Conservation (phyloP, 2,797 vertebrate genomes). For the Ptychadena robeensis region DNA sequence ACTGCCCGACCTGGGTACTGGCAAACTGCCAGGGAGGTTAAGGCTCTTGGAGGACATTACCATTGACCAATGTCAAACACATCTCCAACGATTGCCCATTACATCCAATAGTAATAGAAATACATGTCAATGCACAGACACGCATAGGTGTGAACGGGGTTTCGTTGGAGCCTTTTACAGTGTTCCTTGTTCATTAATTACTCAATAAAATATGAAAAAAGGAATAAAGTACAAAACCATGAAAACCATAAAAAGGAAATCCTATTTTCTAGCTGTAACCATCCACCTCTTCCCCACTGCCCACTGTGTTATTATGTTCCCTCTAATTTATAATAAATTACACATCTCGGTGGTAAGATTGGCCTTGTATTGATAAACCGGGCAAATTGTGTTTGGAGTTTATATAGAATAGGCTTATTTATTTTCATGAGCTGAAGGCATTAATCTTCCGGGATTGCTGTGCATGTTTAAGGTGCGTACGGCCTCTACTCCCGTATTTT, state of each 20-base stretch:
- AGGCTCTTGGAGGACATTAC: no score
- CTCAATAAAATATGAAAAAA: neutral
- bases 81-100: no score
- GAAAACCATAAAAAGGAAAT: neutral
- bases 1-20: no score
- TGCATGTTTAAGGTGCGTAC: slow-evolving; percentile 21
- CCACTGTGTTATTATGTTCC: neutral
- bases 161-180: no score
- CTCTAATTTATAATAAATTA: slow-evolving; percentile 55
- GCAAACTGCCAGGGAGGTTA: no score
- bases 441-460: slow-evolving; percentile 36
- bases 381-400: slow-evolving; percentile 11
- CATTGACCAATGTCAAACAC: no score
- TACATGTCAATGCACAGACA: no score
- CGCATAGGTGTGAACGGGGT: no score
- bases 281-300: neutral
- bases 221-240: neutral
- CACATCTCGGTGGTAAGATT: slow-evolving; percentile 31
- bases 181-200: no score
- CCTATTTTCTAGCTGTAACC: slow-evolving; percentile 11
- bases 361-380: slow-evolving; percentile 44
- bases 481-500: slow-evolving; percentile 14
- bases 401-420: slow-evolving; percentile 42
- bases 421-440: slow-evolving; percentile 25
- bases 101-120: no score